Conservation (phyloP, 2,797 vertebrate genomes). For the Poeciliopsis gracilis region DNA sequence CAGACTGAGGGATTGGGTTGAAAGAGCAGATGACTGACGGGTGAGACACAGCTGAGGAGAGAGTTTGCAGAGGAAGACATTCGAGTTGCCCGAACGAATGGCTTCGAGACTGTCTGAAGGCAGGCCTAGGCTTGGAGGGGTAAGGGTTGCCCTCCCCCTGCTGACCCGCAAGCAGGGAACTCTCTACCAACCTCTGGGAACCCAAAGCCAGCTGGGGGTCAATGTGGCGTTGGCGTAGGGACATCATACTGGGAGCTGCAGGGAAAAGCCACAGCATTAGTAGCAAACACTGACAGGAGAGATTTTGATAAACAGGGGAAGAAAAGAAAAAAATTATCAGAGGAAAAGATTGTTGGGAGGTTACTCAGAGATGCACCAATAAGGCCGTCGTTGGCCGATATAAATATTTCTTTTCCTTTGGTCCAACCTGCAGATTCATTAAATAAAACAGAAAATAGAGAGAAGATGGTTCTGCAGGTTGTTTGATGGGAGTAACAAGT, state of each 20-base stretch:
- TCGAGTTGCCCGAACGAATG: conserved; percentile 87
- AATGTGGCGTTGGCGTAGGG: conserved; percentile 92
- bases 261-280: conserved; percentile 68
- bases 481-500: not conserved
- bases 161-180: conserved; percentile 77
- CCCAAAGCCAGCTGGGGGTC: conserved; percentile 90
- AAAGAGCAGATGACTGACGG: conserved; percentile 76
- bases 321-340: not conserved
- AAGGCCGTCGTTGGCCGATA: not conserved
- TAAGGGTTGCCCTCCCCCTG: conserved; percentile 77
- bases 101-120: conserved; percentile 87
- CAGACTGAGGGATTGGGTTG: conserved; percentile 63
- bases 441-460: not conserved
- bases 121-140: conserved; percentile 79
- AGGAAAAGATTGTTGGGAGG: conserved; percentile 25
- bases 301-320: conserved; percentile 5
- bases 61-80: conserved; percentile 74
- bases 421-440: not conserved
- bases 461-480: not conserved
- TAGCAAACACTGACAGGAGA: not conserved
- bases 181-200: conserved; percentile 99
- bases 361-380: conserved; percentile 3
- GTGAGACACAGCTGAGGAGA: conserved; percentile 81
- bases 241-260: conserved; percentile 92
- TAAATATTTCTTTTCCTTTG: not conserved